Evolutionary conservation across 2,113 vertebrate species (phyloP), one percentile per base, ranked within the genome.

Genomic region (Eleginops maclovinus): DNA sequence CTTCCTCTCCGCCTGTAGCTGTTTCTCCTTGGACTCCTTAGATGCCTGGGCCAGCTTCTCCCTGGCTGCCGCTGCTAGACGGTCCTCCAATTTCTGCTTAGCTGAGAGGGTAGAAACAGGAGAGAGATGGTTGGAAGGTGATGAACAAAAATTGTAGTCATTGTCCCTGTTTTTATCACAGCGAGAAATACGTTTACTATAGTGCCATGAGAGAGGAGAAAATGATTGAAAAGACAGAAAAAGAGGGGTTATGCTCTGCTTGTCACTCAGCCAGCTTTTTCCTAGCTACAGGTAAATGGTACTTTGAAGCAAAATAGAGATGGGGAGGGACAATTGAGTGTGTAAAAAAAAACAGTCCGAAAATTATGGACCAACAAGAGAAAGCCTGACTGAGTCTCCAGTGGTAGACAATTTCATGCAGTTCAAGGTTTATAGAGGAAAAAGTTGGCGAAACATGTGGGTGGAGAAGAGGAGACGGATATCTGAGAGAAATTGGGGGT

Each of bases 1-100:
- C 82, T 99, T 99, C 55, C 98, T 96, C 84, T 99, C 98, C 0
- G 97, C 97, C 87, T 99, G 98, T 2, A 99, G 95, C 89, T 99
- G 98, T 87, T 98, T 98, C 88, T 99, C 98, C 85, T 99, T 99
- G 0, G 97, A 99, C 85, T 99, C 98, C 90, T 99, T 99, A 41
- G 97, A 97, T 0, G 97, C 98, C 89, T 99, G 98, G 44, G 98
- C 98, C 71, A 99, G 96, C 89, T 99, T 99, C 77, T 99, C 98
- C 62, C 98, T 91, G 31, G 98, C 98, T 8, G 98, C 98, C n/a
- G 97, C 98, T 1, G 98, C 96, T 13, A 99, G 94, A n/a, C 98
- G 96, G 72, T 98, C 98, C 92, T 99, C 98, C 70, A 99, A 95
- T 83, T 97, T 98, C 91, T 97, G 98, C 79, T 99, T 99, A 81